A percentile compares a stretch with the other conserved stretches of the same genome.
Conservation (phyloP, 2,888 invertebrate species). For the Palloptera scutellata region DNA sequence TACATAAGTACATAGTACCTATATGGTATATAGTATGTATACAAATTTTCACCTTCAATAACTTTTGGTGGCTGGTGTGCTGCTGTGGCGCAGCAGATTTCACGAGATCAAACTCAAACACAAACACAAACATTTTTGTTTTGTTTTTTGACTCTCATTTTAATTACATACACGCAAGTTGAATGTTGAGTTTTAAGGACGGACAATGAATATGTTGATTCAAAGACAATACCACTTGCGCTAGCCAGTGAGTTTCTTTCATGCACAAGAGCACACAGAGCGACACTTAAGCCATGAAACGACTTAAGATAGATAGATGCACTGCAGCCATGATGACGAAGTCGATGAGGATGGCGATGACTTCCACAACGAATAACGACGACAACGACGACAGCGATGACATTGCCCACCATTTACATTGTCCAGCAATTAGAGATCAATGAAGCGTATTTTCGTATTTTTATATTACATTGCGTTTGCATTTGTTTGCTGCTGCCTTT, state of each 20-base stretch:
- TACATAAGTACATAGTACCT: too few relatives aligned
- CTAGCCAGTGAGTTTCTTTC: neutral
- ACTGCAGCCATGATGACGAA: too few relatives aligned
- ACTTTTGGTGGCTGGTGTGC: too few relatives aligned
- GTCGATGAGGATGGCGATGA: too few relatives aligned
- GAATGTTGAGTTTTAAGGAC: neutral
- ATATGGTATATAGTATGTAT: too few relatives aligned
- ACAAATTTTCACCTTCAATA: too few relatives aligned
- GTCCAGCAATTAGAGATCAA: neutral
- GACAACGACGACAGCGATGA: neutral
- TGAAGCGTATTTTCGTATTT: neutral
- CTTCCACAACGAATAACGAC: neutral
- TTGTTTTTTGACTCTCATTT: conserved; percentile 23
- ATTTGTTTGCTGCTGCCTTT: too few relatives aligned
- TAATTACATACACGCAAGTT: conserved; percentile 30
- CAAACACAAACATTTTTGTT: conserved; percentile 8
- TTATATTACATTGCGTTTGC: too few relatives aligned
- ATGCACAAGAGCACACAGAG: neutral
- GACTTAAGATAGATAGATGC: too few relatives aligned
- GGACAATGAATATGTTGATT: too few relatives aligned
- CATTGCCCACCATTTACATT: neutral
- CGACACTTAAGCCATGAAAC: neutral
- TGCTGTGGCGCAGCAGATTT: too few relatives aligned
- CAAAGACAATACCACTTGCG: neutral
- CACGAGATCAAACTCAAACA: neutral